phyloP scores from a whole-genome alignment of 2,888 invertebrate species.

The Papilio demoleus region DNA sequence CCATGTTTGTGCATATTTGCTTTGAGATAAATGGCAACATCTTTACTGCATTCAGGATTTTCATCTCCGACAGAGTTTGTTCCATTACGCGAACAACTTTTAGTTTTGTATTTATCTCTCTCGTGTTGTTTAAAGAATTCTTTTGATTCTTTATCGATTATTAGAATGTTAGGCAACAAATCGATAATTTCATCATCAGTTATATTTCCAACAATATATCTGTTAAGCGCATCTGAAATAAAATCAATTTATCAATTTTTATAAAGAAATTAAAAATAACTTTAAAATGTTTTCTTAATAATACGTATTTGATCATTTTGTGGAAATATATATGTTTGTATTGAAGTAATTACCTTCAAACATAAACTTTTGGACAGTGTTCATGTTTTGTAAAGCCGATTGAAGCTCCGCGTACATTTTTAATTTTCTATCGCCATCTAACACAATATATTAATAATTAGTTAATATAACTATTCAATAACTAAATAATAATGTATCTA shows the following conservation, averaged over 20 bases:
- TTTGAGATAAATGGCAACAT: neutral
- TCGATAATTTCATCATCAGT: conserved; percentile 14
- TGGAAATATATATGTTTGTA: too few species aligned
- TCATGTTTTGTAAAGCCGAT: conserved; percentile 17
- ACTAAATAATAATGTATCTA: too few species aligned
- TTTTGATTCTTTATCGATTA: neutral
- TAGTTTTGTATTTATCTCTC: neutral
- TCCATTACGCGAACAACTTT: neutral
- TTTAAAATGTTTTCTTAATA: too few species aligned
- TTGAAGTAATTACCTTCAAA: conserved; percentile 32
- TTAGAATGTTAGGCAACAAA: conserved; percentile 12
- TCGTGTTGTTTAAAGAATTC: neutral
- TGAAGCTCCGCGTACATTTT: conserved; percentile 27
- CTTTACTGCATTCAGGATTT: conserved; percentile 6
- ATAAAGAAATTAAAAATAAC: too few species aligned
- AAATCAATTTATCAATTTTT: neutral
- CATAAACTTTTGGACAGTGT: conserved; percentile 7
- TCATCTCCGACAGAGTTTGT: neutral
- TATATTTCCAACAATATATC: conserved; percentile 19
- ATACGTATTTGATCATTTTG: too few species aligned
- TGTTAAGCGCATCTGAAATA: conserved; percentile 27
- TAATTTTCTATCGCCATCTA: conserved; percentile 15
- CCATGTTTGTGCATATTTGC: neutral
- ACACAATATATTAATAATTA: neutral
- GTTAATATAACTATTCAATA: neutral